These are phyloP conservation scores for Heptranchias perlo DNA, from an alignment of 2,113 vertebrate species.

Conservation along the genomic window DNA sequence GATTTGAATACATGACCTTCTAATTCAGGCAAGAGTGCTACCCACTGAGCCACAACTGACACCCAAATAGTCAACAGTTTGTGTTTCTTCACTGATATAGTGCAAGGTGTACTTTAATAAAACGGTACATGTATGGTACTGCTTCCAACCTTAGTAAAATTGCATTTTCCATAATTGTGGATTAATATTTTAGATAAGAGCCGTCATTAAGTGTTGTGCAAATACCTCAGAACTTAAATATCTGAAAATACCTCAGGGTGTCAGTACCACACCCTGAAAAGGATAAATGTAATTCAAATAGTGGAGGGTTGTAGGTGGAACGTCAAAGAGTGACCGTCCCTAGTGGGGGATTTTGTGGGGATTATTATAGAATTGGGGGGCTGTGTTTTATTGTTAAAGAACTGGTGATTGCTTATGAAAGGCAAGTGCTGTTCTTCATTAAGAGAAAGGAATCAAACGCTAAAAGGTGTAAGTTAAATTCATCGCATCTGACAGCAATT, in stretches of 20 bases:
- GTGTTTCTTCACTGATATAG: neutral
- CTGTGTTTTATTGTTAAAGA: neutral
- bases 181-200: neutral
- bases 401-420: neutral
- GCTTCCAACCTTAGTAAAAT: no score
- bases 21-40: neutral
- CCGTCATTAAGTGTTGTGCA: neutral
- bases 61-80: neutral
- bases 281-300: neutral
- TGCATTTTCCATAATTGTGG: neutral
- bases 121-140: no score
- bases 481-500: neutral
- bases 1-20: neutral
- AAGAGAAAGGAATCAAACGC: neutral
- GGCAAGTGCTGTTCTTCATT: neutral
- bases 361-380: neutral
- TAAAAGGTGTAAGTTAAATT: neutral
- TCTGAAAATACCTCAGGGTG: neutral
- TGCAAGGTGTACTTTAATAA: neutral
- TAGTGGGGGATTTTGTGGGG: neutral
- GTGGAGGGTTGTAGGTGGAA: neutral
- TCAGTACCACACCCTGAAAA: no score
- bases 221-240: neutral
- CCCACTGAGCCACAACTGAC: neutral
- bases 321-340: neutral